Evolutionary conservation across 37 sponge, comb jelly and placozoan species (phyloP).

Genomic region (Bolinopsis microptera): DNA sequence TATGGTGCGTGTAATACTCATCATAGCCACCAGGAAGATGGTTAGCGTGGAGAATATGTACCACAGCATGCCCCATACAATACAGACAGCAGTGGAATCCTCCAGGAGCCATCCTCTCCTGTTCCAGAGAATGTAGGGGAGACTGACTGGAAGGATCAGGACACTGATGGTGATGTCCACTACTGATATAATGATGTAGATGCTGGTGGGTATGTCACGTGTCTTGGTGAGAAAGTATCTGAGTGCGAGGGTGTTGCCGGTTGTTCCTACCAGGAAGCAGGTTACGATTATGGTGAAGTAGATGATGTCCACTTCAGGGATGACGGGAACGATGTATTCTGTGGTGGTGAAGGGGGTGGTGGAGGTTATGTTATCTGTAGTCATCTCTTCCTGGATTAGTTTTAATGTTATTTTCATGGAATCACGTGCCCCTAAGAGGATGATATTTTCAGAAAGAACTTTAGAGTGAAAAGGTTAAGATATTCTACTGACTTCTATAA

Average conservation of each 20-base stretch:
- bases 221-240: slow-evolving; percentile 21
- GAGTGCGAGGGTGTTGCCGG: background rate
- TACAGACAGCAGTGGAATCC: background rate
- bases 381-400: too few species aligned
- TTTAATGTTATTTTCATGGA: too few species aligned
- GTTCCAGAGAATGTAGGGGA: background rate
- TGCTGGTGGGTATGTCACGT: background rate
- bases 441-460: too few species aligned
- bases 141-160: background rate
- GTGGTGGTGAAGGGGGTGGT: background rate
- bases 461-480: too few species aligned
- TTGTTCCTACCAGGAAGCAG: background rate
- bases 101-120: background rate
- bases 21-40: slow-evolving; percentile 15
- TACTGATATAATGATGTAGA: background rate
- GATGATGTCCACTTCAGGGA: background rate
- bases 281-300: background rate
- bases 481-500: too few species aligned
- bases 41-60: background rate
- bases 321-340: too few species aligned
- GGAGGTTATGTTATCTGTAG: too few species aligned
- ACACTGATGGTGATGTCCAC: background rate
- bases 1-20: slow-evolving; percentile 31
- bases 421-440: too few species aligned
- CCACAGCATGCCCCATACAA: background rate